phyloP scores from a whole-genome alignment of 2,113 vertebrate genomes.

The Geococcyx californianus region DNA sequence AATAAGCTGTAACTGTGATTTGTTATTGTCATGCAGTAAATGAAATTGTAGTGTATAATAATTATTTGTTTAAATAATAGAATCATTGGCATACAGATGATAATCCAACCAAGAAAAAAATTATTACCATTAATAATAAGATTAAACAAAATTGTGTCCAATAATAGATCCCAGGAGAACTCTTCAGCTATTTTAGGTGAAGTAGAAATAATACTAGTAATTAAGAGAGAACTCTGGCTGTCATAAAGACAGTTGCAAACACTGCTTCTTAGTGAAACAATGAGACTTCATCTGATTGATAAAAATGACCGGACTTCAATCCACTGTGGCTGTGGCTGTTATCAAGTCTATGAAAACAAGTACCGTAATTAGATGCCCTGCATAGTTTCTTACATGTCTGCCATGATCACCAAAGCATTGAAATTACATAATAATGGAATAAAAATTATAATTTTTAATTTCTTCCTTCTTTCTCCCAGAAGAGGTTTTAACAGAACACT shows the following conservation, averaged over 20 bases:
- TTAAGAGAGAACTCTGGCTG: constrained; percentile 65
- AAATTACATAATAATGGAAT: neutral
- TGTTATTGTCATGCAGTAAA: constrained; percentile 71
- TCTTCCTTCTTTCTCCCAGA: neutral
- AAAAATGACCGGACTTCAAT: neutral
- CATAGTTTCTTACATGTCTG: neutral
- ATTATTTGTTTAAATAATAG: constrained; percentile 82
- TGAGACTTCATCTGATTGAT: neutral
- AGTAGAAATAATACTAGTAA: constrained; percentile 72
- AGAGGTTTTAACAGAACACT: neutral
- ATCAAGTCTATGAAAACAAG: neutral
- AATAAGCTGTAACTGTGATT: constrained; percentile 71
- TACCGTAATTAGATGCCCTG: neutral
- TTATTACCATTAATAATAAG: constrained; percentile 78
- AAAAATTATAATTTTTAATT: neutral
- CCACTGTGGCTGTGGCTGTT: neutral
- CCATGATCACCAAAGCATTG: neutral
- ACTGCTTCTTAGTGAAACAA: constrained; percentile 26
- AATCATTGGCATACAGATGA: constrained; percentile 64
- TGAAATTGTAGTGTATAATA: constrained; percentile 70
- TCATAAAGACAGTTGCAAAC: constrained; percentile 49
- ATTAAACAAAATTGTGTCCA: constrained; percentile 77
- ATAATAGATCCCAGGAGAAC: constrained; percentile 72
- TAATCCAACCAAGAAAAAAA: constrained; percentile 72
- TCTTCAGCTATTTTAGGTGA: constrained; percentile 72